phyloP scores from a whole-genome alignment of 2,797 vertebrate species.

The Leontopithecus rosalia region DNA sequence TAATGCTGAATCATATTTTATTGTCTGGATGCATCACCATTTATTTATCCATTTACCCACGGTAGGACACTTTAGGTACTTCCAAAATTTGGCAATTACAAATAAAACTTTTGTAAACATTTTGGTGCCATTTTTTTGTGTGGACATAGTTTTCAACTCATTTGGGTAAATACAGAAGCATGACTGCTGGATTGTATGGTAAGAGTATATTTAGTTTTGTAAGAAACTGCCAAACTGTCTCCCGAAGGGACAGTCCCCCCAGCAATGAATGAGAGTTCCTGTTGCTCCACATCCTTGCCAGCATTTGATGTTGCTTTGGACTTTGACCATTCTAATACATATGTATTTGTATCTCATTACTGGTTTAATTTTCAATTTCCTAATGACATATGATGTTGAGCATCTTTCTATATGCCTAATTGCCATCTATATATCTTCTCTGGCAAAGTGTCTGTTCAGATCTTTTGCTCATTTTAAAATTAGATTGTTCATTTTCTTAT shows the following conservation, averaged over 20 bases:
- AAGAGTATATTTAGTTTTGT: not conserved
- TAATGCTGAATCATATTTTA: not conserved
- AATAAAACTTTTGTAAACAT: not conserved
- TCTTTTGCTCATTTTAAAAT: conserved; percentile 4
- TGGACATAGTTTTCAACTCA: not conserved
- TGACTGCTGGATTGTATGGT: not conserved
- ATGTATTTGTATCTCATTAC: not conserved
- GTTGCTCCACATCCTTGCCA: not conserved
- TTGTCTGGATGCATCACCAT: not conserved
- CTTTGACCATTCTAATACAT: not conserved
- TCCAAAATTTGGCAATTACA: not conserved
- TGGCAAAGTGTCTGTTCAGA: not conserved
- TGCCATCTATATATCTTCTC: not conserved
- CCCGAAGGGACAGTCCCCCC: not conserved
- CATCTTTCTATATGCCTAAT: not conserved
- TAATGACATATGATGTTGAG: not conserved
- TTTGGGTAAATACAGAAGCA: not conserved
- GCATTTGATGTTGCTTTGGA: not conserved
- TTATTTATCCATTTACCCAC: not conserved
- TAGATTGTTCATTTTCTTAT: not conserved
- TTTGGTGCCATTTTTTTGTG: not conserved
- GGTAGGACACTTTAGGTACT: not conserved
- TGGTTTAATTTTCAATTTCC: not conserved
- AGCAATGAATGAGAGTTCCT: not conserved
- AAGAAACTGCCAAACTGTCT: not conserved